A percentile compares a stretch with the other conserved stretches of the same genome.
phyloP scores from a whole-genome alignment of 2,113 vertebrate genomes.

The Lepus timidus region DNA sequence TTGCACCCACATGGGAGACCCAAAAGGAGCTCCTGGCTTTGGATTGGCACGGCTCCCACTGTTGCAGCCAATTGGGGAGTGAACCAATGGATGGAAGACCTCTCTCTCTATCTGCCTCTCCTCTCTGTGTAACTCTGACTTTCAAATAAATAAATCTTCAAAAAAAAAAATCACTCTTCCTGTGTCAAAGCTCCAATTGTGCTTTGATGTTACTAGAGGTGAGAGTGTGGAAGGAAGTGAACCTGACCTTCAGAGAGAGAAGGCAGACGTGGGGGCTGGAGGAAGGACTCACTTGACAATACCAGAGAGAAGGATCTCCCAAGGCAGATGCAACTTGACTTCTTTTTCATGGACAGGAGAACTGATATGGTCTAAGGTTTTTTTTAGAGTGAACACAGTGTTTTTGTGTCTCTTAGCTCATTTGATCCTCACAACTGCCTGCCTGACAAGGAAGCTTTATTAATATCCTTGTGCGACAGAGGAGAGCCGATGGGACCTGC shows the following conservation, averaged over 20 bases:
- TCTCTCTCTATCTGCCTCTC: too few relatives aligned
- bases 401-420: constrained; percentile 71
- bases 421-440: constrained; percentile 59
- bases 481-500: constrained; percentile 17
- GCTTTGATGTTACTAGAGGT: constrained; percentile 53
- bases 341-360: constrained; percentile 46
- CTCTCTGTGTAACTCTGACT: too few relatives aligned
- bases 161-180: too few relatives aligned
- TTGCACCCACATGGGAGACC: too few relatives aligned
- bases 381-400: constrained; percentile 52
- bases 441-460: constrained; percentile 55
- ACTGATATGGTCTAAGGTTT: constrained; percentile 51
- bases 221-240: constrained; percentile 1
- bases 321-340: constrained; percentile 46
- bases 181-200: neutral
- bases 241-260: neutral
- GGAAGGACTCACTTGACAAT: neutral
- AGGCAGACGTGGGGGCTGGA: neutral
- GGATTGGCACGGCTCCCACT: too few relatives aligned
- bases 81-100: too few relatives aligned
- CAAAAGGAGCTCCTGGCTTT: too few relatives aligned
- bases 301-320: neutral
- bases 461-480: constrained; percentile 71
- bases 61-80: too few relatives aligned
- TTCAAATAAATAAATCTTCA: too few relatives aligned